phyloP scores from a whole-genome alignment of 2,797 vertebrate genomes.

The Hapalemur alaotrensis region DNA sequence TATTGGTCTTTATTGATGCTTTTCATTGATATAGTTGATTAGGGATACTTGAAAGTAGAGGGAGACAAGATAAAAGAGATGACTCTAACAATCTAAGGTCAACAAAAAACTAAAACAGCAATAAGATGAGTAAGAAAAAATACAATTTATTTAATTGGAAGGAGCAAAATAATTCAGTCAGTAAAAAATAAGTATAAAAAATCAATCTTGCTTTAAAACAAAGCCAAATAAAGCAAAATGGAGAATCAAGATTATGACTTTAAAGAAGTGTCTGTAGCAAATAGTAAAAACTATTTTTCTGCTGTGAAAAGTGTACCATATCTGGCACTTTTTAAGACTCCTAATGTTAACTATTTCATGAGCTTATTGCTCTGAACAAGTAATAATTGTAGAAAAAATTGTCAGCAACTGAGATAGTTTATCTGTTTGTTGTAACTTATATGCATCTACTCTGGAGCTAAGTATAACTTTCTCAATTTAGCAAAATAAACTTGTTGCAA shows the following conservation, averaged over 20 bases:
- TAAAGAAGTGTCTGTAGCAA: not conserved
- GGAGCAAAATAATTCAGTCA: not conserved
- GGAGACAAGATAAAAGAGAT: not conserved
- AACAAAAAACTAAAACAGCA: not conserved
- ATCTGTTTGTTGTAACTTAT: not conserved
- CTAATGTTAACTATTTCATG: not conserved
- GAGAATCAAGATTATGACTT: not conserved
- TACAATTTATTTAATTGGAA: not conserved
- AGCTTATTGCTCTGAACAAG: not conserved
- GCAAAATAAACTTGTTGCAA: not conserved
- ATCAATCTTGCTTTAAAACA: not conserved
- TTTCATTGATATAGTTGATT: not conserved
- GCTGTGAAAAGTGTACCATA: not conserved
- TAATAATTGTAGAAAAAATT: not conserved
- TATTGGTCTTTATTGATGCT: not conserved
- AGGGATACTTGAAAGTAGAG: not conserved
- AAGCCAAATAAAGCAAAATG: not conserved
- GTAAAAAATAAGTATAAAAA: not conserved
- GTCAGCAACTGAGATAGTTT: not conserved
- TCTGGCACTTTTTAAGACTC: not conserved
- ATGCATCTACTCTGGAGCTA: not conserved
- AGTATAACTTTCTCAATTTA: not conserved
- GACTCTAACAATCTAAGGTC: not conserved
- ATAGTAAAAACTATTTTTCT: not conserved
- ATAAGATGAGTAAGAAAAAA: not conserved